phyloP scores from a whole-genome alignment of 2,888 invertebrate genomes.

The Caenorhabditis parvicauda region DNA sequence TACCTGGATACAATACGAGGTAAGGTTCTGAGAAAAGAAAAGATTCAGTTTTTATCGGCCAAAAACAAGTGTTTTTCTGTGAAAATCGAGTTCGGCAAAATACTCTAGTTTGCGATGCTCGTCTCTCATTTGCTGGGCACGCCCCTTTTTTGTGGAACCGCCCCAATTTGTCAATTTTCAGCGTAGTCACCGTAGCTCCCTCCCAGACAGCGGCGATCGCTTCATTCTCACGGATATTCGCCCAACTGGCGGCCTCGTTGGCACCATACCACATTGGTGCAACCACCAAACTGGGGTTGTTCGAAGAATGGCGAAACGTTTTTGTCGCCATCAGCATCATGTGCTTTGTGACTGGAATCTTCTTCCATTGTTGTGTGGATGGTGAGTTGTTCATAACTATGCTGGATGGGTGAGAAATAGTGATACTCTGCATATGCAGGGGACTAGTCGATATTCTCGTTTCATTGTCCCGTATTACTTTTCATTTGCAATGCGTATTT shows the following conservation, averaged over 20 bases:
- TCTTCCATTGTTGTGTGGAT: conserved; percentile 59
- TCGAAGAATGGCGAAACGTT: conserved; percentile 54
- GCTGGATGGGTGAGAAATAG: too few species aligned
- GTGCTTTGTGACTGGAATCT: conserved; percentile 50
- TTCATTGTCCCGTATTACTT: too few species aligned
- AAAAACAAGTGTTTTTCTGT: too few species aligned
- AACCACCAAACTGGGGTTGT: conserved; percentile 44
- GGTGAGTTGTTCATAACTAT: conserved; percentile 37
- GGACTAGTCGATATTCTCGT: too few species aligned
- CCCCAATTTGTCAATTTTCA: conserved; percentile 12
- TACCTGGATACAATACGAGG: conserved; percentile 61
- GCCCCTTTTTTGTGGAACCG: too few species aligned
- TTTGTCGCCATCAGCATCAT: conserved; percentile 48
- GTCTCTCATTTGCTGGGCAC: too few species aligned
- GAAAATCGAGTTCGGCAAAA: too few species aligned
- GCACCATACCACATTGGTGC: conserved; percentile 58
- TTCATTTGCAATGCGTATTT: too few species aligned
- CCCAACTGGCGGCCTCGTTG: conserved; percentile 56
- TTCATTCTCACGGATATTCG: conserved; percentile 56
- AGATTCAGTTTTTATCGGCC: too few species aligned
- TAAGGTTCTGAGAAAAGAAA: conserved; percentile 4
- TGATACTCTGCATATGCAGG: too few species aligned
- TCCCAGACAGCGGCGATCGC: conserved; percentile 58
- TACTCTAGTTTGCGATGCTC: not conserved
- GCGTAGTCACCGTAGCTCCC: conserved; percentile 60